Evolutionary conservation across 2,888 invertebrate genomes (phyloP).

Genomic region (Nephrotoma appendiculata): DNA sequence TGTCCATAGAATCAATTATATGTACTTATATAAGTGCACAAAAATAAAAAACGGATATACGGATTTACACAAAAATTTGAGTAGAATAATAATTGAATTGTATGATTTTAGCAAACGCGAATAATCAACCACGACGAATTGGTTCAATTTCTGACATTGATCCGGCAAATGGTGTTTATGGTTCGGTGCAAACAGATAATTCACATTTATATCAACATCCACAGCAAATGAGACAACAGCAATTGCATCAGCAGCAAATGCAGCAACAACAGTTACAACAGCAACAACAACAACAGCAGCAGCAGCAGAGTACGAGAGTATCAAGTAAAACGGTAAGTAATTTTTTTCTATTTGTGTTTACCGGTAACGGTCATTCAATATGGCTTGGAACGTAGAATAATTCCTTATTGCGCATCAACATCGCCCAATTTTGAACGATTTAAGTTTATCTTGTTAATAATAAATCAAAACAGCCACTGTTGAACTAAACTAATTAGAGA

Average conservation of each 20-base stretch:
- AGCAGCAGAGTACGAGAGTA: constrained; percentile 12
- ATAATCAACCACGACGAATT: constrained; percentile 45
- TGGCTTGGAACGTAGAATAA: neutral
- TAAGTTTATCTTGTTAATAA: too few species aligned
- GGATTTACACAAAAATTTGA: neutral
- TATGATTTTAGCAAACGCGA: constrained; percentile 22
- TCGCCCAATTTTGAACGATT: too few species aligned
- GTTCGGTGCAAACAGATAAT: constrained; percentile 36
- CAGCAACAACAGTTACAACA: constrained; percentile 17
- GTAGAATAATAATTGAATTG: neutral
- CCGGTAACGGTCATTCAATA: neutral
- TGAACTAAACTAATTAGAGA: too few species aligned
- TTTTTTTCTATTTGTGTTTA: constrained; percentile 1
- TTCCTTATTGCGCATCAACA: too few species aligned
- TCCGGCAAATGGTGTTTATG: constrained; percentile 80
- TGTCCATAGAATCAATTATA: too few species aligned
- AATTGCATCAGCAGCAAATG: constrained; percentile 27
- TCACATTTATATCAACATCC: constrained; percentile 12
- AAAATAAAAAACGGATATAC: neutral
- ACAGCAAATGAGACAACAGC: constrained; percentile 21
- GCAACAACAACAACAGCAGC: constrained; percentile 15
- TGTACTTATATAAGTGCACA: neutral
- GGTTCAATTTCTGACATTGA: constrained; percentile 93
- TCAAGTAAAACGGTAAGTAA: constrained; percentile 20
- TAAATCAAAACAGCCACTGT: too few species aligned